These are phyloP conservation scores for Acridotheres tristis DNA, from an alignment of 2,797 vertebrate species.

Conservation along the genomic window DNA sequence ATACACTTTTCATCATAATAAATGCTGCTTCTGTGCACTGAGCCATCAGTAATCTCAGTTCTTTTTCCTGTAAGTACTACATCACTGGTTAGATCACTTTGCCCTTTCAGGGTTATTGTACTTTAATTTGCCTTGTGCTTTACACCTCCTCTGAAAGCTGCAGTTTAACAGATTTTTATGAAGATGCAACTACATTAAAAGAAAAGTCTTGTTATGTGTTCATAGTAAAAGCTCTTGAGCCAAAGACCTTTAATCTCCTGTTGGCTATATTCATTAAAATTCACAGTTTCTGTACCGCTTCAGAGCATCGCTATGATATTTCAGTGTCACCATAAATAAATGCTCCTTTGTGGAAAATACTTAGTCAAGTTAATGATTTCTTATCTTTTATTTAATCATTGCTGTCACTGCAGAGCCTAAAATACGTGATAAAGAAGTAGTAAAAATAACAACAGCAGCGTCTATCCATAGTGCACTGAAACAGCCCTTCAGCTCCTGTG, in stretches of 20 bases:
- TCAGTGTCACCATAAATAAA: not conserved
- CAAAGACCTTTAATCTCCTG: not conserved
- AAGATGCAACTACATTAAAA: not conserved
- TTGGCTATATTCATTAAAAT: not conserved
- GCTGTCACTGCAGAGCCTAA: not conserved
- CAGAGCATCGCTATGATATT: not conserved
- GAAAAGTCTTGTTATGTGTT: not conserved
- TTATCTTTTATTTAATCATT: not conserved
- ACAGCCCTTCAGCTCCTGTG: not conserved
- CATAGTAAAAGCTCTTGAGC: not conserved
- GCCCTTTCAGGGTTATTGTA: not conserved
- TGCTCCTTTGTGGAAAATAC: not conserved
- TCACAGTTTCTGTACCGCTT: not conserved
- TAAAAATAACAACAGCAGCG: not conserved
- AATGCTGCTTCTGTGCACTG: not conserved
- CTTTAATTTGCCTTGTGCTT: not conserved
- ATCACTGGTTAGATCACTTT: not conserved
- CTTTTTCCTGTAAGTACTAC: conserved; percentile 11
- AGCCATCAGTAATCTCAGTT: not conserved
- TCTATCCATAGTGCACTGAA: not conserved
- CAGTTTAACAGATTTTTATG: not conserved
- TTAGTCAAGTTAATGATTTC: not conserved
- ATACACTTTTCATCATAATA: not conserved
- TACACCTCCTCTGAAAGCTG: not conserved
- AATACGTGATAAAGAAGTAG: not conserved